phyloP scores from a whole-genome alignment of 2,113 vertebrate genomes.

The Xiphophorus couchianus region DNA sequence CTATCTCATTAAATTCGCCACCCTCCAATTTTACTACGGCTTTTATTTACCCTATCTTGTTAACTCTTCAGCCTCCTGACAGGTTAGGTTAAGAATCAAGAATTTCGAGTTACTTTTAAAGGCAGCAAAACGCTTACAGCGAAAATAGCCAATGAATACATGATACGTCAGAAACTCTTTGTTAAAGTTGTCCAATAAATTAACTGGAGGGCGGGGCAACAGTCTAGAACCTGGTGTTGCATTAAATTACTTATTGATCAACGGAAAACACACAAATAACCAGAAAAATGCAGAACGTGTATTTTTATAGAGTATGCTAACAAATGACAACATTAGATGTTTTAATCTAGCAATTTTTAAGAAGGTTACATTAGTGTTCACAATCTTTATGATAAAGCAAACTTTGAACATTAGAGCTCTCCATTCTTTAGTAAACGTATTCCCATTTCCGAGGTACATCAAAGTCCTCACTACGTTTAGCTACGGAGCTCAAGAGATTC shows the following conservation, averaged over 20 bases:
- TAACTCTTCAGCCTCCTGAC: too few relatives aligned
- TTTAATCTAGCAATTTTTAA: not conserved
- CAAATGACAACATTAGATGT: not conserved
- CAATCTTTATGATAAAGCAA: not conserved
- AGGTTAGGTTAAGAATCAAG: not conserved
- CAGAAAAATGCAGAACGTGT: not conserved
- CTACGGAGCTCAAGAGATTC: slow-evolving; percentile 10
- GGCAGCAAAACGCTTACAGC: not conserved
- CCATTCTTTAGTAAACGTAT: not conserved
- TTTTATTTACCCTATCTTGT: too few relatives aligned
- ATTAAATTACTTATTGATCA: not conserved
- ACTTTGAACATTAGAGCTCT: not conserved
- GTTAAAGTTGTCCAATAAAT: slow-evolving; percentile 49
- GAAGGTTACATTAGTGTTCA: not conserved
- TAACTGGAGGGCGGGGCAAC: slow-evolving; percentile 38
- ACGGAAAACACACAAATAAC: not conserved
- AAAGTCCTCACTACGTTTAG: not conserved
- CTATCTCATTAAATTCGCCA: not conserved
- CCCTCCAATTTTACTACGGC: too few relatives aligned
- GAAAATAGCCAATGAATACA: slow-evolving; percentile 49
- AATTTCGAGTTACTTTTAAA: not conserved
- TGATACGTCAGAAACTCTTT: not conserved
- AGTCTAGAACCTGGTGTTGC: not conserved
- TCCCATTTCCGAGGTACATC: not conserved
- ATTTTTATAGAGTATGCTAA: not conserved